Percentiles rank a stretch among this genome's conserved stretches.
These are phyloP conservation scores for Eulemur rubriventer DNA, from an alignment of 2,797 vertebrate species.

Conservation along the genomic window DNA sequence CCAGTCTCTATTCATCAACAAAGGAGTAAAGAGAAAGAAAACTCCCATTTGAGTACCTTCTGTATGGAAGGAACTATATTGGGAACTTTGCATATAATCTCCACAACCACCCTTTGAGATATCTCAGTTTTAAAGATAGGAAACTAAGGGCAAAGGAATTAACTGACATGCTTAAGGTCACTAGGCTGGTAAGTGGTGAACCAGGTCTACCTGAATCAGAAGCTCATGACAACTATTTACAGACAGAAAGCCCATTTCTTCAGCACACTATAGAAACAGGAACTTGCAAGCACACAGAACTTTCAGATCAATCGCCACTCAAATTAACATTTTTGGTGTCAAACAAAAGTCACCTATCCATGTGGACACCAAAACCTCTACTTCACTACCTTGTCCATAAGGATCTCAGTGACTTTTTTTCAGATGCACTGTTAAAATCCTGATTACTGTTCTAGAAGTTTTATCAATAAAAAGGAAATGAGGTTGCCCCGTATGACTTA, in stretches of 20 bases:
- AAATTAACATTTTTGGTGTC: background rate
- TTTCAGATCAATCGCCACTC: background rate
- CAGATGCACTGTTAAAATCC: constrained; percentile 3
- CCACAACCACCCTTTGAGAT: background rate
- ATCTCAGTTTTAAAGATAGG: background rate
- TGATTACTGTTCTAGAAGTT: background rate
- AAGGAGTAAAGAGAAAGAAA: background rate
- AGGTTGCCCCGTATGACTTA: background rate
- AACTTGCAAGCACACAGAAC: background rate
- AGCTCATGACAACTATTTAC: constrained; percentile 9
- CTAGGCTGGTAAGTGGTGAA: background rate
- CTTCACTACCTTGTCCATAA: background rate
- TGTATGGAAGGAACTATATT: background rate
- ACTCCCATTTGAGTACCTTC: background rate
- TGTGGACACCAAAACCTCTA: background rate
- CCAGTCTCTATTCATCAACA: background rate
- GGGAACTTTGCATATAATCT: background rate
- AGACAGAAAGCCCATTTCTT: constrained; percentile 19
- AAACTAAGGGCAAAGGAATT: background rate
- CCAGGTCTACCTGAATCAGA: background rate
- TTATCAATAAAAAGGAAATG: constrained; percentile 47
- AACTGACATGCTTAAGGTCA: background rate
- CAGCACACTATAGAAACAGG: background rate
- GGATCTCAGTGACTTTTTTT: background rate
- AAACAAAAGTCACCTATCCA: constrained; percentile 11